Conservation (phyloP, 2,888 invertebrate species). For the Theodoxus fluviatilis region DNA sequence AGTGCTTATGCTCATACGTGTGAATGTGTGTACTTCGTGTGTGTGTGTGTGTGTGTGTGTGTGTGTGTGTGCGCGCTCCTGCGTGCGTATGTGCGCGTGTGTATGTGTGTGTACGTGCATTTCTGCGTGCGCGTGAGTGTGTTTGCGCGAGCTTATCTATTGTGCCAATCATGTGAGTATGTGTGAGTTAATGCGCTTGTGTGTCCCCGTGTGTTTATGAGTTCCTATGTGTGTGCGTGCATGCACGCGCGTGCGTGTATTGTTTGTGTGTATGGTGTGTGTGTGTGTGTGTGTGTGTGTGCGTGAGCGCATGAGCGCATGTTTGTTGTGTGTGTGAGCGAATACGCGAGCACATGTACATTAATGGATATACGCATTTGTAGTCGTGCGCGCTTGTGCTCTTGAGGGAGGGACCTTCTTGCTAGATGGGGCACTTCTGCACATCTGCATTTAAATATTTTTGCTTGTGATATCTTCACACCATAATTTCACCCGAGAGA, state of each 20-base stretch:
- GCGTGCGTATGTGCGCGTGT: conserved; percentile 7
- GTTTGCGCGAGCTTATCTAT: conserved; percentile 8
- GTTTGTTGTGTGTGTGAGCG: no score
- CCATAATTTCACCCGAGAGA: no score
- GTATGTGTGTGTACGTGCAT: conserved; percentile 11
- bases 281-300: neutral
- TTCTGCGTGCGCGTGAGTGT: conserved; percentile 12
- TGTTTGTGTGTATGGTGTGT: neutral
- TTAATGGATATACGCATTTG: no score
- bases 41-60: conserved; percentile 23
- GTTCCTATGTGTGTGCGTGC: no score
- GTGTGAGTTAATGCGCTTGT: neutral
- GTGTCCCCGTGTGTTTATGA: neutral
- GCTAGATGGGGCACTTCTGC: no score
- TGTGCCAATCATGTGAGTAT: neutral
- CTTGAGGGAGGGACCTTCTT: no score
- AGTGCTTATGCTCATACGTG: no score
- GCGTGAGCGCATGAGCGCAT: neutral
- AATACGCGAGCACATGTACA: no score
- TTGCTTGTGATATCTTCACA: no score
- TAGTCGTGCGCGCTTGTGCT: no score
- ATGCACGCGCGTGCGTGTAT: conserved; percentile 19
- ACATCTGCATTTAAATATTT: no score
- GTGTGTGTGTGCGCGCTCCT: neutral
- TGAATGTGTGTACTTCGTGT: conserved; percentile 11